Evolutionary conservation across 2,888 invertebrate genomes (phyloP).

Genomic region (Tridacna crocea): DNA sequence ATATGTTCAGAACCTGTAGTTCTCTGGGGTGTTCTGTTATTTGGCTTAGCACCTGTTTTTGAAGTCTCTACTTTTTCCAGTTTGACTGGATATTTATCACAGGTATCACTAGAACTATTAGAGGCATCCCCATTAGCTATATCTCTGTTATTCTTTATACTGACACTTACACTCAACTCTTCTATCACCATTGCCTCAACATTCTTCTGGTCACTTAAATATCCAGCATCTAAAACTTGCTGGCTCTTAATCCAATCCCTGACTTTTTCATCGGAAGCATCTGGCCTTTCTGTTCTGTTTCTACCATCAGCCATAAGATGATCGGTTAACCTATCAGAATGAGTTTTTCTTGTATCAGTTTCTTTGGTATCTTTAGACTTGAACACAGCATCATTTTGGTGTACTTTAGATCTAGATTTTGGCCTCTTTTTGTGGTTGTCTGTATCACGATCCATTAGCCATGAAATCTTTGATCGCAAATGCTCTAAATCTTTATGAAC

Average conservation of each 20-base stretch:
- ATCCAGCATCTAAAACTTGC: slow-evolving; percentile 12
- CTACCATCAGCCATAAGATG: neutral
- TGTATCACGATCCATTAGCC: slow-evolving; percentile 8
- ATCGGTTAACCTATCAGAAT: slow-evolving; percentile 8
- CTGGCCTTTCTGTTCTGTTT: neutral
- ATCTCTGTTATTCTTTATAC: slow-evolving; percentile 24
- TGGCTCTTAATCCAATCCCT: slow-evolving; percentile 60
- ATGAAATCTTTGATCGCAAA: slow-evolving; percentile 16
- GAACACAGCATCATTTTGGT: neutral
- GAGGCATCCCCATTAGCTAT: neutral
- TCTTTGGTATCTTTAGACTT: neutral
- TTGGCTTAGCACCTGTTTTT: neutral
- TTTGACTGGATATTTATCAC: slow-evolving; percentile 55
- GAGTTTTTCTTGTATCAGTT: neutral
- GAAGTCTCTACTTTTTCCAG: slow-evolving; percentile 38
- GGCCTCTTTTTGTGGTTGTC: neutral
- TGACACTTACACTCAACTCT: slow-evolving; percentile 52
- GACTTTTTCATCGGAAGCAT: slow-evolving; percentile 39
- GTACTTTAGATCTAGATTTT: neutral
- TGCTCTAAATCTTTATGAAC: slow-evolving; percentile 22
- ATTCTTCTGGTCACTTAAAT: neutral
- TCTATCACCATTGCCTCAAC: slow-evolving; percentile 48
- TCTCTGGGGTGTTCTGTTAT: neutral
- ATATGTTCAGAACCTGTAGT: neutral
- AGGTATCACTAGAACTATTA: slow-evolving; percentile 35